These are phyloP conservation scores for Cantharis flavilabris DNA, from an alignment of 2,888 invertebrate species.

Conservation along the genomic window DNA sequence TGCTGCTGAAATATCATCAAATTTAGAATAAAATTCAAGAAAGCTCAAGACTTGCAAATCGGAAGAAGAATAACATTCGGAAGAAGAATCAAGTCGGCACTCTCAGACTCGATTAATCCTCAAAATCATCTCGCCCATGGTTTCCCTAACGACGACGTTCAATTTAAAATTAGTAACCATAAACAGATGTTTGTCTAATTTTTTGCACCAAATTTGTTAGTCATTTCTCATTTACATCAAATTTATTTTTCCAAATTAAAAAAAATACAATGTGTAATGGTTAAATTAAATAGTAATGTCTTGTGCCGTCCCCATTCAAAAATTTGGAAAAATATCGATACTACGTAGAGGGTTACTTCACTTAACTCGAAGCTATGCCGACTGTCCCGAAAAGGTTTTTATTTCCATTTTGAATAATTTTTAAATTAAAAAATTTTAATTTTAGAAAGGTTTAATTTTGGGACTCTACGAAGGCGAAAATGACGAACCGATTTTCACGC, in stretches of 20 bases:
- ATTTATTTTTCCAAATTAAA: conserved; percentile 38
- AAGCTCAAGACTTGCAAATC: too few relatives aligned
- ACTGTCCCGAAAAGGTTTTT: neutral
- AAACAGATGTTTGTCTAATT: neutral
- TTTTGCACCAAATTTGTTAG: neutral
- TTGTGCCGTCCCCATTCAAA: conserved; percentile 26
- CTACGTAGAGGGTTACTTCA: neutral
- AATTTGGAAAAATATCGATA: conserved; percentile 21
- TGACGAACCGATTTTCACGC: conserved; percentile 57
- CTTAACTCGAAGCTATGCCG: neutral
- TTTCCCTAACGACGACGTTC: neutral
- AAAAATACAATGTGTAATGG: conserved; percentile 37
- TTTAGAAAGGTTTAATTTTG: conserved; percentile 61
- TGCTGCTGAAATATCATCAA: too few relatives aligned
- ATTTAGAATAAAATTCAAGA: too few relatives aligned
- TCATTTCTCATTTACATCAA: conserved; percentile 13
- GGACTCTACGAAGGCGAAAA: conserved; percentile 59
- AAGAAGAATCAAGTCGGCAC: neutral
- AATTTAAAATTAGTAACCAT: neutral
- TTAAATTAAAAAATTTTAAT: neutral
- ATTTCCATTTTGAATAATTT: neutral
- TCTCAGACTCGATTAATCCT: neutral
- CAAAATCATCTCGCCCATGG: neutral
- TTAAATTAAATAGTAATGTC: conserved; percentile 34
- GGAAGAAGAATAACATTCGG: too few relatives aligned